Base-by-base conservation (phyloP, 2,888 invertebrate species). In the Euspilapteryx auroguttella region DNA sequence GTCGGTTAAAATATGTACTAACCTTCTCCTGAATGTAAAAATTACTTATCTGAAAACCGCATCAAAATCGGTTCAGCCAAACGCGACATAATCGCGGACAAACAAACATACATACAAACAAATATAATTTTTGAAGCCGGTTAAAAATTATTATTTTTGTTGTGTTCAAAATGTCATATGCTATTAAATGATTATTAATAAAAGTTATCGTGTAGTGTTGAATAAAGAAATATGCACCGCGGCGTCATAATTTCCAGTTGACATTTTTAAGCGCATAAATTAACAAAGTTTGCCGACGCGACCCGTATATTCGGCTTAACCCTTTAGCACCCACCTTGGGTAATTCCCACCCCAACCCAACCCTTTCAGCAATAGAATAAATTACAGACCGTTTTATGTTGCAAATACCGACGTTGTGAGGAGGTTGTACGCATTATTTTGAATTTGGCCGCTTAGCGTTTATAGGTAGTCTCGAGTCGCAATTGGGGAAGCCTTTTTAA, bases 351-450 rank as follows among this genome's bases (percentile, higher is more conserved):
- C 73, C 69, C 52, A 55, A 53, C 65, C 63, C 66, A 54, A 73
- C 75, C 75, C 73, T 75, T 75, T 75, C 73, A 71, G 73, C 71
- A 75, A 71, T 75, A 75, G 75, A 75, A 75, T 75, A 75, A 73
- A 75, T 75, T 75, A 73, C 71, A 66, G 58, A 59, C 65, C 73
- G 64, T 69, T 75, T 75, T 73, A 71, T 71, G 73, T 69, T 65
- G 65, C 58, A 61, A 68, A 73, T 73, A 75, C 65, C 62, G 61
- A 51, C 58, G 57, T 56, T 57, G 55, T 63, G 64, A 73, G 71
- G 73, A 73, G 68, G 73, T 69, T 57, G 69, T 69, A 64, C 65
- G 64, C 69, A 68, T 73, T 75, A 75, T 71, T 73, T 62, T 62
- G 61, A 69, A 73, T 73, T 73, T 69, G 47, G 65, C 65, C 68